Base-by-base conservation (phyloP, 1,140 invertebrate species). In the Schmidtea mediterranea region DNA sequence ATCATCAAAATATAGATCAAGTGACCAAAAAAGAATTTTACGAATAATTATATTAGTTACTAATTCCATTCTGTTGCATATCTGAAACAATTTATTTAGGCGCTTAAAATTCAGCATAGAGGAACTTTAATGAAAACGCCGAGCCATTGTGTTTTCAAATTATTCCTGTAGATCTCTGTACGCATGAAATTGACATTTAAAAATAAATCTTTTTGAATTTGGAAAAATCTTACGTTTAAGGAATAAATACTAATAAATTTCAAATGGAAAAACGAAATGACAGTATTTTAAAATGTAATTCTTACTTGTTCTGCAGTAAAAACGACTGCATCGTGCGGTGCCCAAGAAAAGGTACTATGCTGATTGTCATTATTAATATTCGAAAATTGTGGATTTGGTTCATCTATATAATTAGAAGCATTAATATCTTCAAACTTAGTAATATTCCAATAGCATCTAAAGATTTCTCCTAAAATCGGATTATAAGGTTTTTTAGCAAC, bases 401-500 rank as follows among this genome's bases (percentile, higher is more conserved):
- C 23, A 21, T 41, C 3, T 6, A 41, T 16, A 41, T 6, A 43
- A 52, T 22, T 15, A 43, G 43, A 32, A 16, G 51, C 55, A 15
- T 45, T 45, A 3, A 19, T 15, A 15, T 39, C 5, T 8, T 18
- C 16, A 6, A n/a, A 15, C 15, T 15, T 39, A 6, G 62, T 59
- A 6, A 64, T 49, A 41, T 61, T 59, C 57, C 62, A 68, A 49
- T 56, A 57, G 55, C 65, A 68, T 22, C 52, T 47, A 49, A 68
- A 68, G 9, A 58, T 60, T 54, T 68, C 66, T n/a, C 66, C 66
- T 10, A 67, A 52, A 48, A 68, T 65, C 10, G 66, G 66, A 53
- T 68, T 68, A 55, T 68, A 68, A 6, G 66, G 65, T 52, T 68
- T 68, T 52, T 67, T 68, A 40, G 65, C 67, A 1, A 94, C 82